Conservation (phyloP, 2,113 vertebrate species). For the Brachyistius frenatus region DNA sequence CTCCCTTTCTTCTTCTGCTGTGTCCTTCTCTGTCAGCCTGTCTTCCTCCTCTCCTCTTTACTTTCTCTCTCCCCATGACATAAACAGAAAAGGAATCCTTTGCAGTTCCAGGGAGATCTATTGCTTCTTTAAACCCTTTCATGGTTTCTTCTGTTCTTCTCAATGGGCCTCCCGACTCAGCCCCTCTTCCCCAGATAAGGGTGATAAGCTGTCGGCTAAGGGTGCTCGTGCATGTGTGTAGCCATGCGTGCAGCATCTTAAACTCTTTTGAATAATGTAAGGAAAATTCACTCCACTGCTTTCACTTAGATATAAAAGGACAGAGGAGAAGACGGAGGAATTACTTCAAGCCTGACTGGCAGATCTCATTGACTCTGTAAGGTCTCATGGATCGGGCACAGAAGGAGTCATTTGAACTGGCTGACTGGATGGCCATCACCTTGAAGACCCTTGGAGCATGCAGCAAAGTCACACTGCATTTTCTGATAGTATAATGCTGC, state of each 20-base stretch:
- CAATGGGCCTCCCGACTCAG: slow-evolving; percentile 58
- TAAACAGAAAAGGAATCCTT: slow-evolving; percentile 56
- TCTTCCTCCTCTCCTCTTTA: slow-evolving; percentile 31
- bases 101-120: slow-evolving; percentile 63
- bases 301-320: slow-evolving; percentile 43
- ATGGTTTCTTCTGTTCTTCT: slow-evolving; percentile 61
- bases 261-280: slow-evolving; percentile 43
- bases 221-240: slow-evolving; percentile 29
- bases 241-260: slow-evolving; percentile 35
- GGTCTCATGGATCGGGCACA: slow-evolving; percentile 23
- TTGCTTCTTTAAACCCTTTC: slow-evolving; percentile 67
- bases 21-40: slow-evolving; percentile 67
- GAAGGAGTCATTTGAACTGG: slow-evolving; percentile 47
- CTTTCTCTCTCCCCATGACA: slow-evolving; percentile 60
- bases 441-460: slow-evolving; percentile 37
- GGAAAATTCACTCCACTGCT: slow-evolving; percentile 41
- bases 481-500: slow-evolving; percentile 1
- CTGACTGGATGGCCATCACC: slow-evolving; percentile 36
- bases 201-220: slow-evolving; percentile 55
- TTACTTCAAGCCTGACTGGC: slow-evolving; percentile 55
- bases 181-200: slow-evolving; percentile 50
- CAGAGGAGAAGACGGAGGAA: slow-evolving; percentile 41
- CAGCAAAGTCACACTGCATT: not conserved
- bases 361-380: slow-evolving; percentile 41
- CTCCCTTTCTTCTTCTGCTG: slow-evolving; percentile 53